A percentile compares a stretch with the other conserved stretches of the same genome.
Evolutionary conservation across 2,113 vertebrate genomes (phyloP).

Genomic region (Pangasianodon gigas): DNA sequence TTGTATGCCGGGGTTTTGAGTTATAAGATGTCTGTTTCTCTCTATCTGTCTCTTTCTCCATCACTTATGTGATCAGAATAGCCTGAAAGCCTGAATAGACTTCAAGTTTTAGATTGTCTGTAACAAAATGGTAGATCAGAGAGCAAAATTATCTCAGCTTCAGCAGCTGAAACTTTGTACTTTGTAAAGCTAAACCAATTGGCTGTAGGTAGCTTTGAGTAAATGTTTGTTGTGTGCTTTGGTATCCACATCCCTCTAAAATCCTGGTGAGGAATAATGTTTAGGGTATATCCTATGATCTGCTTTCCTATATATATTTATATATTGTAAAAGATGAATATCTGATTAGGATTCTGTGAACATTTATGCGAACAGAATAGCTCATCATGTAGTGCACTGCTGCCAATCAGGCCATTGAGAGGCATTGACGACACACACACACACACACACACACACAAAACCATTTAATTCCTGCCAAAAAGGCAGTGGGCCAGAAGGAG

Average conservation of each 20-base stretch:
- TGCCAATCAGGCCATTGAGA: slow-evolving; percentile 53
- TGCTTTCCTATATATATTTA: not conserved
- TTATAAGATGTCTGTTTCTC: not conserved
- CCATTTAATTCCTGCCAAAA: slow-evolving; percentile 49
- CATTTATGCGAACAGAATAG: slow-evolving; percentile 54
- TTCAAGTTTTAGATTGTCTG: not conserved
- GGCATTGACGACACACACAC: slow-evolving; percentile 23
- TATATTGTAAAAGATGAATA: slow-evolving; percentile 26
- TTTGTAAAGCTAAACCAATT: not conserved
- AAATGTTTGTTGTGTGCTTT: not conserved
- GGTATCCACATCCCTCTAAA: not conserved
- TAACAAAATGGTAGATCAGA: not conserved
- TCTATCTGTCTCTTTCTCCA: not conserved
- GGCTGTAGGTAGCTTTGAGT: not conserved
- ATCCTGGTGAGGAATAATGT: not conserved
- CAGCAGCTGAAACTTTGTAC: not conserved
- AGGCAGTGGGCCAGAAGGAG: slow-evolving; percentile 31
- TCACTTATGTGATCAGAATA: not conserved
- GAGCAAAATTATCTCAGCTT: not conserved
- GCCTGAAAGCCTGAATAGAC: not conserved
- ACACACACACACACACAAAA: slow-evolving; percentile 10
- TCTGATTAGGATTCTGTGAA: slow-evolving; percentile 50
- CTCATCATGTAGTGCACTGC: slow-evolving; percentile 52
- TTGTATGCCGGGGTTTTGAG: not conserved
- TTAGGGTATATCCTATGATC: not conserved